phyloP scores from a whole-genome alignment of 2,888 invertebrate species.

The Drosophila diplacantha region DNA sequence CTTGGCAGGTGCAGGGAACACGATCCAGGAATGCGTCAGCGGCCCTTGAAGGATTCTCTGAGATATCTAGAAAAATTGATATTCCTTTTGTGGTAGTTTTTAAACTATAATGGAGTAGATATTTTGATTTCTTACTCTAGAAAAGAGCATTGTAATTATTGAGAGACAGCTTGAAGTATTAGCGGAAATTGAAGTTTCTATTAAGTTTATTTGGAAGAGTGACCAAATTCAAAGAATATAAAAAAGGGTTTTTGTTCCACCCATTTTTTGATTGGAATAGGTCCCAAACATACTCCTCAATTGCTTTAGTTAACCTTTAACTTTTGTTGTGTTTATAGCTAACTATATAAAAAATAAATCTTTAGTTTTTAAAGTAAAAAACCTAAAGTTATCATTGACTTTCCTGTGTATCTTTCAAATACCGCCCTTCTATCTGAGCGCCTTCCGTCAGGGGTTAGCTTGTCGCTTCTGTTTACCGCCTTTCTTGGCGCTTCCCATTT shows the following conservation, averaged over 20 bases:
- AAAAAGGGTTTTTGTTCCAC: too few species aligned
- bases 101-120: not conserved
- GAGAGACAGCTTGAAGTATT: too few species aligned
- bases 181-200: too few species aligned
- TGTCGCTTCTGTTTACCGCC: conserved; percentile 22
- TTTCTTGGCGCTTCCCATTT: conserved; percentile 19
- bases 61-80: not conserved
- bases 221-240: too few species aligned
- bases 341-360: not conserved
- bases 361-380: not conserved
- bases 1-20: conserved; percentile 54
- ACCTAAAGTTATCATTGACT: not conserved
- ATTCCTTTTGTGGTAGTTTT: not conserved
- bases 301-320: too few species aligned
- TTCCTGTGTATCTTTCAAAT: not conserved
- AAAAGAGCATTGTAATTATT: too few species aligned
- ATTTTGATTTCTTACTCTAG: not conserved
- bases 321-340: too few species aligned
- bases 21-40: conserved; percentile 3
- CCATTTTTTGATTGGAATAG: too few species aligned
- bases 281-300: not conserved
- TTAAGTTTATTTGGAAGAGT: too few species aligned
- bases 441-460: conserved; percentile 6
- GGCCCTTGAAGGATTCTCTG: not conserved
- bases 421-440: not conserved